These are phyloP conservation scores for Lacerta bilineata DNA, from an alignment of 2,797 vertebrate species.

Conservation along the genomic window DNA sequence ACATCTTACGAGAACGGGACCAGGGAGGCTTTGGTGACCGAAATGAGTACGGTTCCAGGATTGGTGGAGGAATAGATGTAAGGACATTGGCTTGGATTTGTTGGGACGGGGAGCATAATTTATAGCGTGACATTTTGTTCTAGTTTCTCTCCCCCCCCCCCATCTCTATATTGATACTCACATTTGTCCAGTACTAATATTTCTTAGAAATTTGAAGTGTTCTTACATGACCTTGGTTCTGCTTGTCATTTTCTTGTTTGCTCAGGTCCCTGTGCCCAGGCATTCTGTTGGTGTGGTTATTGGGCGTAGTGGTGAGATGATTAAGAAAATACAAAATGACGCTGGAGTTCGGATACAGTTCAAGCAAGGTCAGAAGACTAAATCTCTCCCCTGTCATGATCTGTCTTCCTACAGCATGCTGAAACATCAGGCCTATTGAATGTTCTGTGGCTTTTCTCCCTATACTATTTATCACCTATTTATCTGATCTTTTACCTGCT, in stretches of 20 bases:
- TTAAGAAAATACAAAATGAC: slow-evolving; percentile 97
- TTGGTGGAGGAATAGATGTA: slow-evolving; percentile 86
- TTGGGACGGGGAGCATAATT: slow-evolving; percentile 45
- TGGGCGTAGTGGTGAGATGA: slow-evolving; percentile 95
- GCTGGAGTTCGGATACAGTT: slow-evolving; percentile 97
- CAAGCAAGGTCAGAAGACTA: slow-evolving; percentile 87
- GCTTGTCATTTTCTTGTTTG: accelerated
- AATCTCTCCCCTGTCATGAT: neutral
- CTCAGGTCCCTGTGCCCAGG: slow-evolving; percentile 91
- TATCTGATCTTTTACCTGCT: neutral
- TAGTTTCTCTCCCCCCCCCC: no score
- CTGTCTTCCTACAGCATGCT: neutral
- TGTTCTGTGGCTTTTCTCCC: neutral
- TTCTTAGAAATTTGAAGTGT: neutral
- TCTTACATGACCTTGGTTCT: neutral
- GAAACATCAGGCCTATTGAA: neutral
- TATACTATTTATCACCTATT: neutral
- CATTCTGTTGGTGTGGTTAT: slow-evolving; percentile 97
- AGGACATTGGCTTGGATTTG: slow-evolving; percentile 45
- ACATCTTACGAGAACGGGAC: slow-evolving; percentile 92
- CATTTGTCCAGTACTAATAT: neutral
- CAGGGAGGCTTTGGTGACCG: slow-evolving; percentile 89
- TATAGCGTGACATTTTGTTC: slow-evolving; percentile 37
- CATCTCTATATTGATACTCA: neutral
- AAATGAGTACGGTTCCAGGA: slow-evolving; percentile 89